These are phyloP conservation scores for Imbricaverruca yamaguchii DNA, from an alignment of 2,888 invertebrate genomes.

Conservation along the genomic window DNA sequence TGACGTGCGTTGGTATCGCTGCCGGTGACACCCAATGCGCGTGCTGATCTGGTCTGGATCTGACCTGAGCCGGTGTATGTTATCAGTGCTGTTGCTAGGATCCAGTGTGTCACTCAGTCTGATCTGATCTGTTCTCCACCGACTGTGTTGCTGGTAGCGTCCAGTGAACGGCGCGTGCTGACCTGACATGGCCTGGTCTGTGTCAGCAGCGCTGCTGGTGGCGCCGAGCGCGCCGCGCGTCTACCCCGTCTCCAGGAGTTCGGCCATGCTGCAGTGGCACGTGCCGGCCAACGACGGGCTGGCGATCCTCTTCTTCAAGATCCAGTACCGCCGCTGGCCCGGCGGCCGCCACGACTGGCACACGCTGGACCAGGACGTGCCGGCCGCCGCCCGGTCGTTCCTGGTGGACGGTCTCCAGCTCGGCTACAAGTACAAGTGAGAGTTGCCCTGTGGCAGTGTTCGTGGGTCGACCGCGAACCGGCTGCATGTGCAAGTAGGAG, in stretches of 20 bases:
- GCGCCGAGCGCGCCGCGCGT: too few species aligned
- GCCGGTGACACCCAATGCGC: too few species aligned
- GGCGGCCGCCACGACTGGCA: constrained; percentile 35
- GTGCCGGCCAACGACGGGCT: constrained; percentile 69
- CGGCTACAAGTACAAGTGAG: constrained; percentile 8
- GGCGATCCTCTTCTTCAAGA: constrained; percentile 37
- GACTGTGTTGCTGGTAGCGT: too few species aligned
- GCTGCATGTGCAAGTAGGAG: too few species aligned
- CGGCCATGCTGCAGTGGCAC: constrained; percentile 87
- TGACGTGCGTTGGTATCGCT: too few species aligned
- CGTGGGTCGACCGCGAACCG: background rate
- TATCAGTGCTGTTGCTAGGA: too few species aligned
- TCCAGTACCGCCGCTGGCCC: constrained; percentile 61
- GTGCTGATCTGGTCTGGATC: too few species aligned
- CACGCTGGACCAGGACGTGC: background rate
- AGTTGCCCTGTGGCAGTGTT: too few species aligned
- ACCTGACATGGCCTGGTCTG: background rate
- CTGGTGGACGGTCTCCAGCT: background rate
- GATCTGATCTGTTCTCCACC: background rate
- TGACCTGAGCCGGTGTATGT: background rate
- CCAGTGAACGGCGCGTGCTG: too few species aligned
- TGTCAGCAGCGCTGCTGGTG: constrained; percentile 61
- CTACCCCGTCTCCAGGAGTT: constrained; percentile 73
- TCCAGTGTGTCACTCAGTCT: too few species aligned
- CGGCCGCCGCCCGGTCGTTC: background rate